Evolutionary conservation across 2,113 vertebrate genomes (phyloP).

Genomic region (Irena cyanogastra): DNA sequence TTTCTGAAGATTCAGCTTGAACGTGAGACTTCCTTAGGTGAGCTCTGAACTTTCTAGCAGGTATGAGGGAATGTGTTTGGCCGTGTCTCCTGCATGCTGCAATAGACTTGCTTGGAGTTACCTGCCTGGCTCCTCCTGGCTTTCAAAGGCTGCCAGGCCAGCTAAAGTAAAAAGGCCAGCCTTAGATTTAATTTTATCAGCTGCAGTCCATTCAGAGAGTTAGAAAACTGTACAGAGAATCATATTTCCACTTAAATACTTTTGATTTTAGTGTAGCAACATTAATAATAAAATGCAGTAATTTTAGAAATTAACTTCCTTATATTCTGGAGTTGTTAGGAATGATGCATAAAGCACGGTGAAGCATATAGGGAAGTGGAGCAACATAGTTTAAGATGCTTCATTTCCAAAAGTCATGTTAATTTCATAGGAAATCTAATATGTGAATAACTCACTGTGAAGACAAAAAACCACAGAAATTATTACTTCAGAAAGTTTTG

Average conservation of each 20-base stretch:
- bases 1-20: background rate
- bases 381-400: constrained; percentile 36
- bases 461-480: constrained; percentile 18
- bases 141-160: background rate
- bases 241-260: background rate
- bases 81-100: fast-evolving
- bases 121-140: background rate
- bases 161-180: background rate
- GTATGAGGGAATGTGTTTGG: background rate
- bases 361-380: constrained; percentile 13
- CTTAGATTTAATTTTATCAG: background rate
- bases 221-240: background rate
- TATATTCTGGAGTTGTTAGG: constrained; percentile 15
- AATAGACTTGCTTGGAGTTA: background rate
- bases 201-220: background rate
- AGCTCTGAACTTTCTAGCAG: background rate
- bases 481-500: background rate
- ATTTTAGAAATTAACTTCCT: constrained; percentile 34
- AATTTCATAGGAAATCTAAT: constrained; percentile 50
- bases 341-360: constrained; percentile 45
- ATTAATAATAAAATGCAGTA: constrained; percentile 40
- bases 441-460: constrained; percentile 34
- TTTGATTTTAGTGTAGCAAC: background rate
- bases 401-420: constrained; percentile 45
- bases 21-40: background rate